These are phyloP conservation scores for Nysson spinosus DNA, from an alignment of 2,888 invertebrate species.

Conservation along the genomic window DNA sequence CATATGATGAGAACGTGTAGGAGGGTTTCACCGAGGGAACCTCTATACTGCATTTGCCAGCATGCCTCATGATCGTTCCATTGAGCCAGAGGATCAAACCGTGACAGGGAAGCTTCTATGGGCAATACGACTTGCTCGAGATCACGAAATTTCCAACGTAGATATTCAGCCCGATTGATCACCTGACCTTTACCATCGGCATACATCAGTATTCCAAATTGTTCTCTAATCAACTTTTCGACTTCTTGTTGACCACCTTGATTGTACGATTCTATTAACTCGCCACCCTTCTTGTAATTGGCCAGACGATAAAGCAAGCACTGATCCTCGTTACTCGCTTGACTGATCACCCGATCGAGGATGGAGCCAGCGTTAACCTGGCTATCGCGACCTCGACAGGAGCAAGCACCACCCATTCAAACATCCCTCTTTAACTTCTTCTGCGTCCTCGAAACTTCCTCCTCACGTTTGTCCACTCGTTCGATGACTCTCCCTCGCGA, in stretches of 20 bases:
- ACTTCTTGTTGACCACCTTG: slow-evolving; percentile 90
- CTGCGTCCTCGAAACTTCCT: slow-evolving; percentile 4
- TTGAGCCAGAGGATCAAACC: slow-evolving; percentile 91
- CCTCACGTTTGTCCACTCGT: slow-evolving; percentile 6
- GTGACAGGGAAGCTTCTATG: slow-evolving; percentile 90
- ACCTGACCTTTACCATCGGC: slow-evolving; percentile 89
- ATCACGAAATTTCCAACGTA: slow-evolving; percentile 94
- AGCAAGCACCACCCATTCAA: slow-evolving; percentile 75
- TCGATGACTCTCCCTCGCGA: background rate
- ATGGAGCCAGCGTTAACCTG: slow-evolving; percentile 84
- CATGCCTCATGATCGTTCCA: slow-evolving; percentile 96
- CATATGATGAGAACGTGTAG: slow-evolving; percentile 97
- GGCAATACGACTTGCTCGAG: slow-evolving; percentile 89
- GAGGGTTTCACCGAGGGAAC: slow-evolving; percentile 95
- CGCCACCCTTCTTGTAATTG: slow-evolving; percentile 94
- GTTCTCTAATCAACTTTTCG: slow-evolving; percentile 90
- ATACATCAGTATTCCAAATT: slow-evolving; percentile 93
- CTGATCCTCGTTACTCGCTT: slow-evolving; percentile 90
- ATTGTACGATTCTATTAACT: slow-evolving; percentile 91
- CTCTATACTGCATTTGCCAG: slow-evolving; percentile 98
- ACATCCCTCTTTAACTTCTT: slow-evolving; percentile 49
- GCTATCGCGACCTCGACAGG: slow-evolving; percentile 73
- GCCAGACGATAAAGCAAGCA: slow-evolving; percentile 92
- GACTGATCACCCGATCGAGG: slow-evolving; percentile 93
- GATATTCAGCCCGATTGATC: slow-evolving; percentile 91